Evolutionary conservation across 2,797 vertebrate species (phyloP).

Genomic region (Microctenopoma stevenorrisi): DNA sequence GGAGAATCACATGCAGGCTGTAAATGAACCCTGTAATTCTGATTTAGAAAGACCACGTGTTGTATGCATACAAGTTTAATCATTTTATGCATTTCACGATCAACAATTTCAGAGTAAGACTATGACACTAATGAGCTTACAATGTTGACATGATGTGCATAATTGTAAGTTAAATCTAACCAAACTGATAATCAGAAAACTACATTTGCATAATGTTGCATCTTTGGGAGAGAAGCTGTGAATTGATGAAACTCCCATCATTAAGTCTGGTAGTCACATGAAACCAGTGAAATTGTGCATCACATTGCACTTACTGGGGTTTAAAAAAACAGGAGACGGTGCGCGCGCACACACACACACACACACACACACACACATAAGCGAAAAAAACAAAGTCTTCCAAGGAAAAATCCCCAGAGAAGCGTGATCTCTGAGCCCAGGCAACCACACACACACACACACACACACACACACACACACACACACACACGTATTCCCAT

Average conservation of each 20-base stretch:
- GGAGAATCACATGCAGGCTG: constrained; percentile 44
- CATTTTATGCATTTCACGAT: constrained; percentile 19
- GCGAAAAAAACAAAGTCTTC: constrained; percentile 64
- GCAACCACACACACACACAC: constrained; percentile 33
- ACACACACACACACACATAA: constrained; percentile 8
- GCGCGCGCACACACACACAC: constrained; percentile 1
- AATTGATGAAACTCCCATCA: constrained; percentile 24
- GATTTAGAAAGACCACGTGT: constrained; percentile 34
- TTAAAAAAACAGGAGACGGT: constrained; percentile 34
- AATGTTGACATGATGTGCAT: not conserved
- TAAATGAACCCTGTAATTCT: constrained; percentile 49
- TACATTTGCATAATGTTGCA: constrained; percentile 30
- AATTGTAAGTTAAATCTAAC: constrained; percentile 16
- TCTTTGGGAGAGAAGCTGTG: constrained; percentile 23
- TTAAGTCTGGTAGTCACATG: constrained; percentile 34
- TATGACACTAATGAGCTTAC: constrained; percentile 6
- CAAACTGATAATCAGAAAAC: not conserved
- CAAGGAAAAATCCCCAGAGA: constrained; percentile 58
- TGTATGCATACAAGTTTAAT: constrained; percentile 50
- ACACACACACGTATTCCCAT: not conserved
- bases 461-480: constrained; percentile 15
- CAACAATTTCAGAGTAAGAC: not conserved
- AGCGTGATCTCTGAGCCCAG: constrained; percentile 63
- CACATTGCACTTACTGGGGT: constrained; percentile 18
- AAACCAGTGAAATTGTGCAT: constrained; percentile 33